Percentiles rank a stretch among this genome's conserved stretches.
Evolutionary conservation across 2,113 vertebrate species (phyloP).

Genomic region (Calyptomena viridis): DNA sequence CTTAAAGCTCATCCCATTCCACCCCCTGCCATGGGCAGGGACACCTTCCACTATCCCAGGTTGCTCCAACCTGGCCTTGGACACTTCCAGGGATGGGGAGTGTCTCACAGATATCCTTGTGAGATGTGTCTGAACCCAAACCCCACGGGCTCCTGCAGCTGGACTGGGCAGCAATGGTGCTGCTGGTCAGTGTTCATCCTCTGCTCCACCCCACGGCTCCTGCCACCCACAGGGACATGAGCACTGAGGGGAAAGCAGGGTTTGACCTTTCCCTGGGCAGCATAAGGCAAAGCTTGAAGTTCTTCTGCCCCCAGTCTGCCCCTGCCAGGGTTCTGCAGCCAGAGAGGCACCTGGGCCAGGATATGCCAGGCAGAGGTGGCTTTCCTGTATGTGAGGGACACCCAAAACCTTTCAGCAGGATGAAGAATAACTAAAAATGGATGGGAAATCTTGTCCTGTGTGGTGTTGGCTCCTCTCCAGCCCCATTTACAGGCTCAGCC

Average conservation of each 20-base stretch:
- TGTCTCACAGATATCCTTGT: not conserved
- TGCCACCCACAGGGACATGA: rapidly evolving
- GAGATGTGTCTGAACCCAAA: not conserved
- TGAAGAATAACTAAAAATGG: rapidly evolving
- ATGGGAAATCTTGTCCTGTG: not conserved
- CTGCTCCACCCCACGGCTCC: not conserved
- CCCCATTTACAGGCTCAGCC: not conserved
- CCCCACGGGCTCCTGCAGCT: rapidly evolving
- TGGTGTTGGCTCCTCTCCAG: not conserved
- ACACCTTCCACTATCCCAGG: not conserved
- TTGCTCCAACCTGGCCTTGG: not conserved
- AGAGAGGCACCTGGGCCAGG: rapidly evolving
- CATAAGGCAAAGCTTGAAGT: rapidly evolving
- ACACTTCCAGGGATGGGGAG: not conserved
- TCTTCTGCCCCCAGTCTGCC: not conserved
- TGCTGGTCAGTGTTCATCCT: rapidly evolving
- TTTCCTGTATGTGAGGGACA: rapidly evolving
- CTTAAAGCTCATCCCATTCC: not conserved
- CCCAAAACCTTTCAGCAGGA: rapidly evolving
- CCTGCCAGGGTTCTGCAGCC: rapidly evolving
- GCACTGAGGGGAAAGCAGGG: rapidly evolving
- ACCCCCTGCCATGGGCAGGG: not conserved
- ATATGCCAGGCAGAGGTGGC: not conserved
- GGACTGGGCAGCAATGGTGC: rapidly evolving
- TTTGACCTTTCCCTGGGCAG: not conserved